Percentiles rank a stretch among this genome's conserved stretches.
Evolutionary conservation across 2,113 vertebrate species (phyloP).

Genomic region (Otis tarda): DNA sequence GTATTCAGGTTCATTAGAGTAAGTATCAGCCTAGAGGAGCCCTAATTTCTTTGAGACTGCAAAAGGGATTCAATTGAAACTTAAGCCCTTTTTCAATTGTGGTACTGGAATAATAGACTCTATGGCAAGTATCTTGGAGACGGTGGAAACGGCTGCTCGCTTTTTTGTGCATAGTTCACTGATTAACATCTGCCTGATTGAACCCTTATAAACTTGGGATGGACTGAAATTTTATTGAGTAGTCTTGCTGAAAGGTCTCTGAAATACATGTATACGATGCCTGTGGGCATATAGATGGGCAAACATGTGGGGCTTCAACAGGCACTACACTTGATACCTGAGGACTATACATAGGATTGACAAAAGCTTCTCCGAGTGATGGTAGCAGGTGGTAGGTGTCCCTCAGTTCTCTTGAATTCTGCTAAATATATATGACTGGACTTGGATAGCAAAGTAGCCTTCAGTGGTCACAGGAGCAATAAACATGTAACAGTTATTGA

Average conservation of each 20-base stretch:
- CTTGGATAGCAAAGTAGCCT: not conserved
- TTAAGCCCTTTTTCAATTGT: slow-evolving; percentile 55
- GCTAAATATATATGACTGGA: not conserved
- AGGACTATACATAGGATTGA: not conserved
- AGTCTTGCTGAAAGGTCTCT: slow-evolving; percentile 55
- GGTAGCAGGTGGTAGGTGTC: not conserved
- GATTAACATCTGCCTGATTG: slow-evolving; percentile 69
- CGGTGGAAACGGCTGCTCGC: slow-evolving; percentile 67
- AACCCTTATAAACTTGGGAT: slow-evolving; percentile 59
- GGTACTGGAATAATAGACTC: slow-evolving; percentile 54
- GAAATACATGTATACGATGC: not conserved
- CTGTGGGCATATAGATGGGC: not conserved
- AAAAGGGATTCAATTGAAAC: slow-evolving; percentile 55
- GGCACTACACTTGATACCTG: not conserved
- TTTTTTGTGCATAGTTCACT: slow-evolving; percentile 65
- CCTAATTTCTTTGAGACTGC: slow-evolving; percentile 47
- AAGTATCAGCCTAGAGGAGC: slow-evolving; percentile 58
- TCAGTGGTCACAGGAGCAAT: not conserved
- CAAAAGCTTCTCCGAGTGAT: not conserved
- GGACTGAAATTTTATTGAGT: slow-evolving; percentile 59
- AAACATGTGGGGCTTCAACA: not conserved
- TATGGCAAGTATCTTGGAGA: slow-evolving; percentile 67
- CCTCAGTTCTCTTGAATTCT: not conserved
- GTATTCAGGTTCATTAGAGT: slow-evolving; percentile 62
- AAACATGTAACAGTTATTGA: not conserved